Percentiles rank a stretch among this genome's conserved stretches.
phyloP scores from a whole-genome alignment of 1,140 invertebrate species.

The Condylostylus longicornis region DNA sequence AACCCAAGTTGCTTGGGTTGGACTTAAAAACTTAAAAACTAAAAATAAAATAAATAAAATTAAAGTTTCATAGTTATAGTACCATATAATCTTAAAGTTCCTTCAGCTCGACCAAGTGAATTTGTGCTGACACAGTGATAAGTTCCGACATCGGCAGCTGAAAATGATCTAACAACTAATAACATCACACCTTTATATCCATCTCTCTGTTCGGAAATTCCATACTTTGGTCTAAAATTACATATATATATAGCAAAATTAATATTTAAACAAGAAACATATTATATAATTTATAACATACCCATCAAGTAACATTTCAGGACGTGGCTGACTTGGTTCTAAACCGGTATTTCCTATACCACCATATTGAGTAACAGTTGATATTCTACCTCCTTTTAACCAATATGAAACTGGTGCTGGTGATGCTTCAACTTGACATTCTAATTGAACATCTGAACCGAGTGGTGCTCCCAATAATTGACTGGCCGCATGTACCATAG shows the following conservation, averaged over 20 bases:
- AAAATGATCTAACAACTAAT: slow-evolving; percentile 64
- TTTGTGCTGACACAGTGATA: slow-evolving; percentile 87
- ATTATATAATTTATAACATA: slow-evolving; percentile 32
- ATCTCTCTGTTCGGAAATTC: slow-evolving; percentile 57
- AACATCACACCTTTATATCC: slow-evolving; percentile 73
- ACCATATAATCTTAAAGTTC: slow-evolving; percentile 74
- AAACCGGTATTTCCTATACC: slow-evolving; percentile 23
- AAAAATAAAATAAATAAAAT: slow-evolving; percentile 10
- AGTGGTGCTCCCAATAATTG: slow-evolving; percentile 67
- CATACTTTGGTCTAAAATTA: slow-evolving; percentile 58
- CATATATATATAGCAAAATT: background rate
- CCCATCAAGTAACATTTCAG: slow-evolving; percentile 64
- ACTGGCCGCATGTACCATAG: slow-evolving; percentile 64
- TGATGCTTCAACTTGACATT: slow-evolving; percentile 69
- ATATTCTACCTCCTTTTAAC: slow-evolving; percentile 51
- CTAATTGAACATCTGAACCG: slow-evolving; percentile 61
- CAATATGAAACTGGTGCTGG: slow-evolving; percentile 73
- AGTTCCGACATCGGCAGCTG: slow-evolving; percentile 62
- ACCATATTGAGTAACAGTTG: slow-evolving; percentile 16
- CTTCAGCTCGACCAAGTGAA: slow-evolving; percentile 70
- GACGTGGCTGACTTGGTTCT: slow-evolving; percentile 27
- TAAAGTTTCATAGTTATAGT: slow-evolving; percentile 31
- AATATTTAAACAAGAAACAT: slow-evolving; percentile 5
- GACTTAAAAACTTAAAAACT: background rate
- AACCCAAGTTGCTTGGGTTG: slow-evolving; percentile 2